Evolutionary conservation across 2,888 invertebrate species (phyloP), one percentile per base, ranked within the genome.

Genomic region (Drosophila maculinotata): DNA sequence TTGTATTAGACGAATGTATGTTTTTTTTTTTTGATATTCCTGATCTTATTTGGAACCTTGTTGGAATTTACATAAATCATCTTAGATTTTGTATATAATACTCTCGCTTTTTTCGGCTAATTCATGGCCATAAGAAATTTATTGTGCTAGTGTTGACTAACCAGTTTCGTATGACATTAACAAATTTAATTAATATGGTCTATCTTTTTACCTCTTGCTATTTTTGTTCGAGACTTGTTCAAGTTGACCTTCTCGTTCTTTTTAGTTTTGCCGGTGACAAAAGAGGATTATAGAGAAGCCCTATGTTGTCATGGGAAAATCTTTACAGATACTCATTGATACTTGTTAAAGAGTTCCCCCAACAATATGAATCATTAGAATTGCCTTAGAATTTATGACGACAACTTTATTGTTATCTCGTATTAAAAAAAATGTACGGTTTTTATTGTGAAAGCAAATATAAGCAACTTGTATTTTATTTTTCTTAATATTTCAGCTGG

Each of bases 101-200:
- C 28, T 47, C 31, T 52, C 41, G 14, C 15, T 36, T 38, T 47
- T 66, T 58, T 52, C 7, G 31, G 20, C 25, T 35, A 17, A 36
- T 62, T 62, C n/a, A 51, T 8, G 28, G 39, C 5, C 17, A 57
- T 6, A 33, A 7, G 17, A 70, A 56, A 70, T 64, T 42, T 64
- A 35, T 48, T 20, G 10, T 12, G 20, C 7, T 20, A 23, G 49
- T n/a, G 9, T 14, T 1, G 36, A n/a, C 12, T 15, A 52, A 57
- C 65, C 41, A 39, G 57, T 65, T 64, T 30, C 14, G 14, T 9
- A 9, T 47, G 38, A 35, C n/a, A 26, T 7, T 25, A 12, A 4
- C 26, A 8, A 42, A 35, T 28, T 52, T 8, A n/a, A 26, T 31
- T 36, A 52, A 35, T 42, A 23, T 47, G 10, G 30, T 39, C 44